Percentiles rank a stretch among this genome's conserved stretches.
These are phyloP conservation scores for Podotricha telesiphe DNA, from an alignment of 2,888 invertebrate genomes.

Conservation along the genomic window DNA sequence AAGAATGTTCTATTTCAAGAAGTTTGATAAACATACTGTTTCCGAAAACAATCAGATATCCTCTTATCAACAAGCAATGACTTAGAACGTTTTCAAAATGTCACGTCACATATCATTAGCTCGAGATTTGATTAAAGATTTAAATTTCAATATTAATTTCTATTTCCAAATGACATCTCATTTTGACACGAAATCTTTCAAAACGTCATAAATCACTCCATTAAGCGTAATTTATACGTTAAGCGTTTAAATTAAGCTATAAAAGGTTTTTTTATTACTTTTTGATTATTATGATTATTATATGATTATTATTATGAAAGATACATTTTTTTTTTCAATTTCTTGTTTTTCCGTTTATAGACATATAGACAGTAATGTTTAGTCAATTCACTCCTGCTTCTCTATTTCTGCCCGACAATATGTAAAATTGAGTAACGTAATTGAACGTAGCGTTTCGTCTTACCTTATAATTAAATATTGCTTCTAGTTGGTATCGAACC, in stretches of 20 bases:
- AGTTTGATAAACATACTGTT: neutral
- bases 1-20: neutral
- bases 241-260: neutral
- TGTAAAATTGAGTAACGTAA: too few relatives aligned
- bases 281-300: too few relatives aligned
- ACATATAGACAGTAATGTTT: too few relatives aligned
- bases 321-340: too few relatives aligned
- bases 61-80: neutral
- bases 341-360: too few relatives aligned
- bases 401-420: too few relatives aligned
- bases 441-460: too few relatives aligned
- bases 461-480: too few relatives aligned
- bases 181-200: neutral
- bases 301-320: too few relatives aligned
- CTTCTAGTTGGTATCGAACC: too few relatives aligned
- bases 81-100: neutral
- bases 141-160: constrained; percentile 4
- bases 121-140: neutral
- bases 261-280: neutral
- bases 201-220: constrained; percentile 1
- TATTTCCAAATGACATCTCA: constrained; percentile 5
- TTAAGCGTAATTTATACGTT: constrained; percentile 1
- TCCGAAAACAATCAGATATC: neutral
- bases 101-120: neutral
- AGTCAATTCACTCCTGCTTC: too few relatives aligned